Evolutionary conservation across 2,888 invertebrate species (phyloP).

Genomic region (Agrochola circellaris): DNA sequence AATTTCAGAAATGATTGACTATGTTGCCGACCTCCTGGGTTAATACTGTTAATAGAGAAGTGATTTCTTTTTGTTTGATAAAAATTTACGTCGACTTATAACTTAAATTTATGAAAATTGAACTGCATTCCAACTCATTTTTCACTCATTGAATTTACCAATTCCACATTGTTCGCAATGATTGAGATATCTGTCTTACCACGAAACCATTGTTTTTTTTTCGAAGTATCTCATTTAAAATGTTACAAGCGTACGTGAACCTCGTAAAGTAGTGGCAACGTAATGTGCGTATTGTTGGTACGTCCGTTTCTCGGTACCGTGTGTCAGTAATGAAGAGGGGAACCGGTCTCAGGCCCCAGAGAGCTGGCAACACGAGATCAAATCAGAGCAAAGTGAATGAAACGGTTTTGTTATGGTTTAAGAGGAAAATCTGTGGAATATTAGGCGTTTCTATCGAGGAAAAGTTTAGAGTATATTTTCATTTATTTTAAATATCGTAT

Average conservation of each 20-base stretch:
- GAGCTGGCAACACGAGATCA: slow-evolving; percentile 65
- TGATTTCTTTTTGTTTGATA: slow-evolving; percentile 21
- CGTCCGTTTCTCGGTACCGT: slow-evolving; percentile 59
- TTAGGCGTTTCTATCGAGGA: background rate
- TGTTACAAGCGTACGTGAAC: slow-evolving; percentile 47
- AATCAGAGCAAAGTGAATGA: slow-evolving; percentile 64
- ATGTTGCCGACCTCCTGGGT: slow-evolving; percentile 10
- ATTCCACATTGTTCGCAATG: slow-evolving; percentile 38
- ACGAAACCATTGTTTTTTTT: slow-evolving; percentile 50
- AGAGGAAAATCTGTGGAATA: slow-evolving; percentile 30
- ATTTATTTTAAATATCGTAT: background rate
- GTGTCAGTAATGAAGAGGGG: slow-evolving; percentile 79
- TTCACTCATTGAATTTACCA: slow-evolving; percentile 10
- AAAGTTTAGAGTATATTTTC: background rate
- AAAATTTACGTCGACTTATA: background rate
- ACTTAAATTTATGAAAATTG: slow-evolving; percentile 3
- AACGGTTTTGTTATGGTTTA: slow-evolving; percentile 46
- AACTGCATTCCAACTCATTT: slow-evolving; percentile 23
- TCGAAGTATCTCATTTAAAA: slow-evolving; percentile 56
- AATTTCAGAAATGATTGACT: slow-evolving; percentile 38
- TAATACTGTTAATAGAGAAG: slow-evolving; percentile 22
- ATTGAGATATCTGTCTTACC: slow-evolving; percentile 57
- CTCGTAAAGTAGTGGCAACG: slow-evolving; percentile 56
- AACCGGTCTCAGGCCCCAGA: slow-evolving; percentile 79
- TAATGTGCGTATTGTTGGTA: slow-evolving; percentile 57